Percentiles rank a stretch among this genome's conserved stretches.
Conservation (phyloP, 2,888 invertebrate species). For the Lamellibrachia satsuma region DNA sequence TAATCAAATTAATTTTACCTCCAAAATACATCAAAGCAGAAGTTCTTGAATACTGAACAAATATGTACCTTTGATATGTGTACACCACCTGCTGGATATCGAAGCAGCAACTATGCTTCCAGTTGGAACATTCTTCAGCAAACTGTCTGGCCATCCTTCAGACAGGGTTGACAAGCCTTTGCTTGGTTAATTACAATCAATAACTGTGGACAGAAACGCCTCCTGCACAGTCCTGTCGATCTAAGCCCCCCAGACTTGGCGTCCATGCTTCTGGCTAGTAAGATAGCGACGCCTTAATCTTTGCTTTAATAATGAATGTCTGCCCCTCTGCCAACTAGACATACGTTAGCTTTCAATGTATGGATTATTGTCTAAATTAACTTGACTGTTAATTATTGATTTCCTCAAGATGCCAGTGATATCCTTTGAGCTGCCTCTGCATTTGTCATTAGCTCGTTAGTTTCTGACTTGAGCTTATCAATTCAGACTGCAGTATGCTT, state of each 20-base stretch:
- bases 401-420: background rate
- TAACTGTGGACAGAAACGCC: background rate
- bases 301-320: background rate
- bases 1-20: background rate
- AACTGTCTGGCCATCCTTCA: background rate
- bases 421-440: background rate
- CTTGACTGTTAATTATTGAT: slow-evolving; percentile 6
- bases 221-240: background rate
- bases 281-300: background rate
- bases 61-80: background rate
- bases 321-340: background rate
- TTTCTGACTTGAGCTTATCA: background rate
- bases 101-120: background rate
- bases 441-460: background rate
- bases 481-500: background rate
- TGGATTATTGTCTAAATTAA: background rate
- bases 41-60: background rate
- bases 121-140: background rate
- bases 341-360: background rate
- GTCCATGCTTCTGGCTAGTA: background rate
- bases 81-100: background rate
- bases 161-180: background rate
- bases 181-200: slow-evolving; percentile 12
- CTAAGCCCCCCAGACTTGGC: background rate
- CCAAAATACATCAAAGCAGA: background rate